Conservation (phyloP, 2,797 vertebrate species). For the Leuciscus waleckii region DNA sequence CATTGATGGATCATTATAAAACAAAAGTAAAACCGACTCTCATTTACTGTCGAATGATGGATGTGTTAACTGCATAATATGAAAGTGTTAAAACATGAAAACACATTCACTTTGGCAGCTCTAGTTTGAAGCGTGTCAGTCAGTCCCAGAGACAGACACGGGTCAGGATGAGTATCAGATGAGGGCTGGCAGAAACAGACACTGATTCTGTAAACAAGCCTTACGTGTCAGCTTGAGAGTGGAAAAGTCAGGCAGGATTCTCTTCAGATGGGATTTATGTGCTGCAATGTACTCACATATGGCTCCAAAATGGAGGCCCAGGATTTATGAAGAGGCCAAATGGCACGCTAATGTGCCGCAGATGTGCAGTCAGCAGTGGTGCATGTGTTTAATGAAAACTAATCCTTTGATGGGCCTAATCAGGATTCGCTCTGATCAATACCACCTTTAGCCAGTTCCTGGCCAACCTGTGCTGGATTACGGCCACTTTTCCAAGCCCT, state of each 20-base stretch:
- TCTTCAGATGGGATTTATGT: conserved; percentile 63
- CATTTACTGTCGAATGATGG: not conserved
- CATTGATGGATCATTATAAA: not conserved
- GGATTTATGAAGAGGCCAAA: conserved; percentile 73
- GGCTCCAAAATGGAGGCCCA: conserved; percentile 74
- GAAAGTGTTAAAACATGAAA: conserved; percentile 9
- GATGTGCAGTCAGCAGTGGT: conserved; percentile 65
- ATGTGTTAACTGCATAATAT: not conserved
- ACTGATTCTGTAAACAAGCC: conserved; percentile 33
- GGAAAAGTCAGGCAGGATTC: conserved; percentile 58
- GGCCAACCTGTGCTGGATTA: conserved; percentile 74
- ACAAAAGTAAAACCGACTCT: not conserved
- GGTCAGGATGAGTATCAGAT: conserved; percentile 47
- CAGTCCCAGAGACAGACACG: not conserved
- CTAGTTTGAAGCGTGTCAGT: not conserved
- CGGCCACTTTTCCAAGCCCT: conserved; percentile 65
- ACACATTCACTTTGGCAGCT: not conserved
- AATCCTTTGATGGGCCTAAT: conserved; percentile 77
- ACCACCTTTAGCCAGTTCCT: conserved; percentile 76
- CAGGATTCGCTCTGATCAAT: conserved; percentile 80
- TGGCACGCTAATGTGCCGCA: conserved; percentile 78
- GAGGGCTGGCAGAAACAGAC: conserved; percentile 45
- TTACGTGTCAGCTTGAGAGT: conserved; percentile 44
- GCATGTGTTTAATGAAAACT: conserved; percentile 75
- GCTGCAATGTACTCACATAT: conserved; percentile 68